Conservation (phyloP, 2,113 vertebrate species). For the Eretmodus cyanostictus region DNA sequence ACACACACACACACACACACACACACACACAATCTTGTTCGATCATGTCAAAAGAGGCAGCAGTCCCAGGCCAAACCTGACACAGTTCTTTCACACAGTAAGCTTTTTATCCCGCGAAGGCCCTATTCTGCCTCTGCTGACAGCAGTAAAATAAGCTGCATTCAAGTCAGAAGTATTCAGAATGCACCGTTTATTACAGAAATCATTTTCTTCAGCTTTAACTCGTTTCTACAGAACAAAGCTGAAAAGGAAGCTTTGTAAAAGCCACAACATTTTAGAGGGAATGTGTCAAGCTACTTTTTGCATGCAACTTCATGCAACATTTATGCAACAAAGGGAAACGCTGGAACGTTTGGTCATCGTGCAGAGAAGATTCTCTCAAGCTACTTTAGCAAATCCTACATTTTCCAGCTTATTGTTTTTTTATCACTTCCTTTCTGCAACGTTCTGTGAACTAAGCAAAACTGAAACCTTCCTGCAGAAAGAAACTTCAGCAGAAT, state of each 20-base stretch:
- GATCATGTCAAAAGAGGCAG: slow-evolving; percentile 48
- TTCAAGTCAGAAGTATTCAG: neutral
- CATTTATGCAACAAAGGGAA: neutral
- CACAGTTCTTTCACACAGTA: slow-evolving; percentile 31
- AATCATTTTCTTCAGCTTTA: neutral
- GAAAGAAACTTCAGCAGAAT: neutral
- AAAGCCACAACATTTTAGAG: neutral
- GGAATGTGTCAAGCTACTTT: fast-evolving
- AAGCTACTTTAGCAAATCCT: neutral
- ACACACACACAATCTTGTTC: slow-evolving; percentile 22
- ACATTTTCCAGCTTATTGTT: neutral
- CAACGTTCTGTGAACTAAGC: neutral
- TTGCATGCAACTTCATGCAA: neutral
- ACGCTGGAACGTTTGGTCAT: neutral
- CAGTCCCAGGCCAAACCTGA: slow-evolving; percentile 23
- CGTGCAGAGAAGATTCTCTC: neutral
- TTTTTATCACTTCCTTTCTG: neutral
- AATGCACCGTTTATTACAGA: neutral
- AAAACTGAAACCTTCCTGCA: neutral
- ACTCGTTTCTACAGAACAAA: neutral
- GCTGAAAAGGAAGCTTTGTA: neutral
- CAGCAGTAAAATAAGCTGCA: neutral
- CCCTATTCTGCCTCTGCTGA: neutral
- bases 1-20: neutral
- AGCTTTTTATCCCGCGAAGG: slow-evolving; percentile 16